These are phyloP conservation scores for Samia ricini DNA, from an alignment of 1,140 invertebrate species.

Conservation along the genomic window DNA sequence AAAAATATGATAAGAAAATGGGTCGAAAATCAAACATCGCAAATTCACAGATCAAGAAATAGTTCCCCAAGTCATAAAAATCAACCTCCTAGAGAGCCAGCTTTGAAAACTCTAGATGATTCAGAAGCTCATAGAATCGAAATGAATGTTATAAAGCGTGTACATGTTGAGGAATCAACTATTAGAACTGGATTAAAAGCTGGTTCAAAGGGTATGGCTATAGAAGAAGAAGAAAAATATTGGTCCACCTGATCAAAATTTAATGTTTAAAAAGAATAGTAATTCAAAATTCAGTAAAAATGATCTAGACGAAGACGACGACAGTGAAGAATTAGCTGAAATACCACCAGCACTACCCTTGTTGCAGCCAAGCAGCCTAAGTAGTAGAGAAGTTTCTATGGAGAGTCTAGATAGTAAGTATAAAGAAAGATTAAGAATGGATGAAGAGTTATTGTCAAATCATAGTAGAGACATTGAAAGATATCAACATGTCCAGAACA, in stretches of 20 bases:
- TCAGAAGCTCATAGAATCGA: slow-evolving; percentile 72
- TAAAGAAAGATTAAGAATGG: slow-evolving; percentile 80
- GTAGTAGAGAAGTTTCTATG: slow-evolving; percentile 87
- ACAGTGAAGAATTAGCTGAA: slow-evolving; percentile 84
- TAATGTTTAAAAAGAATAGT: slow-evolving; percentile 32
- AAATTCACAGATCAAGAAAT: slow-evolving; percentile 81
- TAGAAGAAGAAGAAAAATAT: slow-evolving; percentile 75
- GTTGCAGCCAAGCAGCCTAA: slow-evolving; percentile 83
- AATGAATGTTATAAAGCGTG: slow-evolving; percentile 72
- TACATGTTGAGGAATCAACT: slow-evolving; percentile 78
- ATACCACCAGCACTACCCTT: slow-evolving; percentile 86
- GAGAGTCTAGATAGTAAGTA: slow-evolving; percentile 85
- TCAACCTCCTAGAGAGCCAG: slow-evolving; percentile 78
- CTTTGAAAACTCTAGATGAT: slow-evolving; percentile 80
- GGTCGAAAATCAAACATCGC: slow-evolving; percentile 93
- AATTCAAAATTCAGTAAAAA: slow-evolving; percentile 49
- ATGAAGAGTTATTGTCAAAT: slow-evolving; percentile 72
- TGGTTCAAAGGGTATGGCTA: slow-evolving; percentile 65
- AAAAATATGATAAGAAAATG: slow-evolving; percentile 95
- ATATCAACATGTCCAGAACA: slow-evolving; percentile 72
- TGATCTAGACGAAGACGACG: slow-evolving; percentile 83
- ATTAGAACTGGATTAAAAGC: slow-evolving; percentile 79
- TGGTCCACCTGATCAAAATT: slow-evolving; percentile 43
- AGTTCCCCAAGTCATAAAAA: slow-evolving; percentile 66
- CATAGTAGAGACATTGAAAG: slow-evolving; percentile 71